These are phyloP conservation scores for Drosophila navojoa DNA, from an alignment of 1,140 invertebrate genomes.

Conservation along the genomic window DNA sequence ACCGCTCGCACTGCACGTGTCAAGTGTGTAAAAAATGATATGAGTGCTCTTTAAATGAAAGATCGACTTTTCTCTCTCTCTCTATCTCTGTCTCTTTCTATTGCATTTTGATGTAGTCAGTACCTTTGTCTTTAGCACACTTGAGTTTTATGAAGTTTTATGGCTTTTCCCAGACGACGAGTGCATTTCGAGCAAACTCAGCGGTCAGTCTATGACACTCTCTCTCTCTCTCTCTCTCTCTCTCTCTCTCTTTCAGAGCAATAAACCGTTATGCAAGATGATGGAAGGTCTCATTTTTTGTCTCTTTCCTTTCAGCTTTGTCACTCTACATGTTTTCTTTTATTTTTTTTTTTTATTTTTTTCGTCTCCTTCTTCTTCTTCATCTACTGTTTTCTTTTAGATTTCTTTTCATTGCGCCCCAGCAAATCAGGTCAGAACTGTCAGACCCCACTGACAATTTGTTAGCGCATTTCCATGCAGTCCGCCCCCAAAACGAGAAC, in stretches of 20 bases:
- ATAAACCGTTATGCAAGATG: constrained; percentile 62
- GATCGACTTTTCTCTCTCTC: constrained; percentile 31
- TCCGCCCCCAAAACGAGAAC: not conserved
- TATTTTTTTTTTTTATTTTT: not conserved
- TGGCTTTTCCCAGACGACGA: constrained; percentile 25
- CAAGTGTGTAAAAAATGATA: constrained; percentile 45
- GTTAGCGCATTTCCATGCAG: constrained; percentile 46
- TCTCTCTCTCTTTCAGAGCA: not conserved
- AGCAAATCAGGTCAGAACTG: constrained; percentile 48
- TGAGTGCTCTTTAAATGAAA: constrained; percentile 20
- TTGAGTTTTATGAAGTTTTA: constrained; percentile 48
- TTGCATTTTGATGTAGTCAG: constrained; percentile 4
- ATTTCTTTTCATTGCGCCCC: constrained; percentile 20
- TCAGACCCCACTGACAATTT: constrained; percentile 49
- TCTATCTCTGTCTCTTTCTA: constrained; percentile 4
- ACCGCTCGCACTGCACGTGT: constrained; percentile 48
- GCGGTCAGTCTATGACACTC: constrained; percentile 42
- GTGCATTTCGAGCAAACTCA: constrained; percentile 41
- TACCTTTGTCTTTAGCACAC: constrained; percentile 47
- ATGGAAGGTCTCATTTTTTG: constrained; percentile 37
- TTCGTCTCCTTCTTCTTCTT: no score
- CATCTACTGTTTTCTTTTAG: constrained; percentile 3
- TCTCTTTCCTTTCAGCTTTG: constrained; percentile 30
- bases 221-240: not conserved
- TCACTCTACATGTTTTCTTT: constrained; percentile 18